Evolutionary conservation across 2,797 vertebrate genomes (phyloP).

Genomic region (Lerista edwardsae): DNA sequence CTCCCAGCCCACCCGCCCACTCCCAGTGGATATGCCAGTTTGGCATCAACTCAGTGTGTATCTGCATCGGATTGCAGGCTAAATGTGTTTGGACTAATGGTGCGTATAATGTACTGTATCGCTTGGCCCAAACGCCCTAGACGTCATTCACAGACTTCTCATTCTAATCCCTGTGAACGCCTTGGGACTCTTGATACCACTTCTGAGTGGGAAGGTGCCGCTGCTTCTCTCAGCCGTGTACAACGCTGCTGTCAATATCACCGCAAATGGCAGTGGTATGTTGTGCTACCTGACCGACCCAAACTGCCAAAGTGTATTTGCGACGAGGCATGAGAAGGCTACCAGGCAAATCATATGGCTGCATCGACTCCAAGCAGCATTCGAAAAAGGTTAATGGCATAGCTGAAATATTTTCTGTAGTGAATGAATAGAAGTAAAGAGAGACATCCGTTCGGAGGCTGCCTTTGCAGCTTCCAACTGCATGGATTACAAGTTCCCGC

Average conservation of each 20-base stretch:
- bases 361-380: not conserved
- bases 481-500: not conserved
- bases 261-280: constrained; percentile 11
- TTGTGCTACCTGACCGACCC: not conserved
- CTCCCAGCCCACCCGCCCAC: too few relatives aligned
- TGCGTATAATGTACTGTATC: too few relatives aligned
- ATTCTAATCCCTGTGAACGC: not conserved
- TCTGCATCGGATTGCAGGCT: too few relatives aligned
- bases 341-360: not conserved
- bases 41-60: too few relatives aligned
- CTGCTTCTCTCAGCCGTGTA: not conserved
- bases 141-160: not conserved
- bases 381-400: not conserved
- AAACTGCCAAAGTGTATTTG: not conserved
- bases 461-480: not conserved
- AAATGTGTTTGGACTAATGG: too few relatives aligned
- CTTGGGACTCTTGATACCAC: not conserved
- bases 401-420: not conserved
- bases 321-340: not conserved
- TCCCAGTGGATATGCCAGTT: too few relatives aligned
- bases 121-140: not conserved
- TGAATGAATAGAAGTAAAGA: not conserved
- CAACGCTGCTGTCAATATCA: not conserved
- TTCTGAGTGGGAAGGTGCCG: not conserved
- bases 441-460: not conserved